Percentiles rank a stretch among this genome's conserved stretches.
phyloP scores from a whole-genome alignment of 2,888 invertebrate species.

The Papilio elwesi region DNA sequence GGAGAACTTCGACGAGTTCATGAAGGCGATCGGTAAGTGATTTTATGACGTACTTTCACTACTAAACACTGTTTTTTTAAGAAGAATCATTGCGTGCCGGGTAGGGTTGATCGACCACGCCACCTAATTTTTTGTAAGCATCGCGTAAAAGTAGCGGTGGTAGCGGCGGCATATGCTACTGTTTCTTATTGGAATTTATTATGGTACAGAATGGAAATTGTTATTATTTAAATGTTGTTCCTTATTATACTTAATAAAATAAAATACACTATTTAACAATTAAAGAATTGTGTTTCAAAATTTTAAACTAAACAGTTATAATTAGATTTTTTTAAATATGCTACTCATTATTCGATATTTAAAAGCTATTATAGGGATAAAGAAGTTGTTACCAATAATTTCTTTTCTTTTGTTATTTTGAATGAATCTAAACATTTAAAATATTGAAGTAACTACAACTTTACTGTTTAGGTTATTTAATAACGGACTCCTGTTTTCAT shows the following conservation, averaged over 20 bases:
- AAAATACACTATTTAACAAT: too few relatives aligned
- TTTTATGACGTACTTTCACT: constrained; percentile 47
- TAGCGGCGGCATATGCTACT: constrained; percentile 8
- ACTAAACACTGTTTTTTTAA: constrained; percentile 48
- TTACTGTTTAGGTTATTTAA: too few relatives aligned
- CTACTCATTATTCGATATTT: too few relatives aligned
- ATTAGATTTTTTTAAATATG: too few relatives aligned
- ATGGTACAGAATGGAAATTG: background rate
- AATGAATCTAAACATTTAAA: too few relatives aligned
- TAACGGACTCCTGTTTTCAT: too few relatives aligned
- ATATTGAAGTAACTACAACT: too few relatives aligned
- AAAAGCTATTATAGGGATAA: too few relatives aligned
- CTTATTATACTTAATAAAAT: background rate
- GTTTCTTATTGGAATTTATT: constrained; percentile 24
- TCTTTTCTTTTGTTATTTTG: too few relatives aligned
- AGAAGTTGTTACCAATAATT: too few relatives aligned
- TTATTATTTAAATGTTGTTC: background rate
- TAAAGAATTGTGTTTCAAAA: too few relatives aligned
- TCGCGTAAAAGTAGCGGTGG: constrained; percentile 17
- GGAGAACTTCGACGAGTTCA: constrained; percentile 95
- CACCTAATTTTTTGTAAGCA: constrained; percentile 40
- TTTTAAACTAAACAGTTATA: too few relatives aligned
- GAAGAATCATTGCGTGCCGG: constrained; percentile 66
- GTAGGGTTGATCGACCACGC: constrained; percentile 47
- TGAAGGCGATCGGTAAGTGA: constrained; percentile 92